Evolutionary conservation across 1,140 invertebrate species (phyloP), one percentile per base, ranked within the genome.

Genomic region (Halictus rubicundus): DNA sequence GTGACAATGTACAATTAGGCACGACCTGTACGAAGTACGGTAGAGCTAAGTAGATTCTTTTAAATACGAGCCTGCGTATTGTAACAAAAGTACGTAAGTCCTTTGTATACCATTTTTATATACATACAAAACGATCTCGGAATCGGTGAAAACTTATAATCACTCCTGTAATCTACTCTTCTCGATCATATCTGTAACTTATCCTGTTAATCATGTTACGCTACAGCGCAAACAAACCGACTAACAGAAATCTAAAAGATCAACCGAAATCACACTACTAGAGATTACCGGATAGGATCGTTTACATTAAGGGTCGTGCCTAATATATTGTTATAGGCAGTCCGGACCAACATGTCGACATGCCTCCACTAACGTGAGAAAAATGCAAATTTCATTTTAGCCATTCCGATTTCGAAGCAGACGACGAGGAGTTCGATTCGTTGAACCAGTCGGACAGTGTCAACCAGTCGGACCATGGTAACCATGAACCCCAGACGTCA

Each of bases 331-430:
- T 82, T 57, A 52, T 82, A 85, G 76, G 66, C 71, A 61, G 39
- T 69, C n/a, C 57, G 27, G 27, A 65, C 8, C 10, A 21, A 25
- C 7, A 52, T 10, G 19, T 3, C 21, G 14, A 46, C 23, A 64
- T 21, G 1, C 54, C 8, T 39, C 23, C 10, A 73, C 69, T 84
- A 77, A 85, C 66, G 80, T 59, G 37, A 14, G 27, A 59, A 78
- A 42, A 70, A 69, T 49, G 42, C 59, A 32, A 23, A 71, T 78
- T 88, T 80, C 37, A 70, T 87, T 88, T 80, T 83, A 92, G 94
- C 89, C 94, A 94, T 64, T 95, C 94, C 75, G 95, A 95, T 89
- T 89, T 95, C 49, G 95, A 95, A 82, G 95, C 95, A 46, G 95
- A 95, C 85, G 93, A 95, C 80, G 95, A 95, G 87, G 95, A 90